These are phyloP conservation scores for Peromyscus maniculatus DNA, from an alignment of 2,113 vertebrate species.

Conservation along the genomic window DNA sequence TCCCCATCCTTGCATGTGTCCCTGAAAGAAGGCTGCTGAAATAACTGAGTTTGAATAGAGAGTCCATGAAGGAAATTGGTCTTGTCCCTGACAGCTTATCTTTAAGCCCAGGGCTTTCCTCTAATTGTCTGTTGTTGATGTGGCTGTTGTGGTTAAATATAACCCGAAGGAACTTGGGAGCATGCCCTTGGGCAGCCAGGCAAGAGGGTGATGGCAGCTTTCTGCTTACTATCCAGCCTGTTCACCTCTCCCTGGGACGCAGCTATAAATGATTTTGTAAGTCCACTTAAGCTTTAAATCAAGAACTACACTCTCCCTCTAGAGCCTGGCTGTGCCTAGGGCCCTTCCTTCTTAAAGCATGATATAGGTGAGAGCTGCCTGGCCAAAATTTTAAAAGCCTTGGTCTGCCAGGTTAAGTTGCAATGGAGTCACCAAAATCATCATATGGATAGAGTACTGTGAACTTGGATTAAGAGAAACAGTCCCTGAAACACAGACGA, in stretches of 20 bases:
- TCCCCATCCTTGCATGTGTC: not conserved
- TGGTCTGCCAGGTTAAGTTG: not conserved
- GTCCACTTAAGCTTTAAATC: slow-evolving; percentile 66
- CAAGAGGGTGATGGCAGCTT: not conserved
- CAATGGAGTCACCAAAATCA: not conserved
- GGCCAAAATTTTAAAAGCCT: slow-evolving; percentile 24
- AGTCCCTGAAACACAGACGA: not conserved
- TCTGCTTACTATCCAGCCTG: not conserved
- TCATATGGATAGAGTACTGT: not conserved
- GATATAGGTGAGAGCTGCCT: not conserved
- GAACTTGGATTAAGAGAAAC: not conserved
- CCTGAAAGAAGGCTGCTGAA: not conserved
- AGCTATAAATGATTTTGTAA: slow-evolving; percentile 67
- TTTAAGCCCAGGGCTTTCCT: slow-evolving; percentile 64
- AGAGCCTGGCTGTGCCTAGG: not conserved
- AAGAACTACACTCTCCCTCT: slow-evolving; percentile 50
- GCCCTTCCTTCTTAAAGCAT: slow-evolving; percentile 3
- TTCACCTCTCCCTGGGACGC: not conserved
- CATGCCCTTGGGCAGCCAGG: not conserved
- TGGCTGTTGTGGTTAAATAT: slow-evolving; percentile 7
- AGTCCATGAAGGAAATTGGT: not conserved
- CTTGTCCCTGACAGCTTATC: not conserved
- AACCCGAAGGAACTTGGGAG: slow-evolving; percentile 21
- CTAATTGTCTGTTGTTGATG: slow-evolving; percentile 39
- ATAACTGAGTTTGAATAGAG: not conserved